Base-by-base conservation (phyloP, 2,888 invertebrate genomes). In the Phalera bucephala region DNA sequence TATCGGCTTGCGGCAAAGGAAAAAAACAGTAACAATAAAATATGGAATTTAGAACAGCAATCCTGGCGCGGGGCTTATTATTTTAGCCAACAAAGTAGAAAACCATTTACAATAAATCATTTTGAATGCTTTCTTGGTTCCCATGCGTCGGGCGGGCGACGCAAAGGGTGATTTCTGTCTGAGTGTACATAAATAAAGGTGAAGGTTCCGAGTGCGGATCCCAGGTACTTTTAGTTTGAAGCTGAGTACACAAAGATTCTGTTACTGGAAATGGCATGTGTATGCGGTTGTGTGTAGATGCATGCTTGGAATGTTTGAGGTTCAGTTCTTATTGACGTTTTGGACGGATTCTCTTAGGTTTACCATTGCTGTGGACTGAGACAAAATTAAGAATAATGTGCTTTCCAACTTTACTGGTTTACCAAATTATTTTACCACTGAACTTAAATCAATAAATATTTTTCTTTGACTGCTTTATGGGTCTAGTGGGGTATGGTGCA, bases 101-200 rank as follows among this genome's bases (percentile, higher is more conserved):
- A 89, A 85, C 87, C 87, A 88, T 89, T 89, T 88, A 87, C 89
- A 87, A 88, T 89, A 89, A 89, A 89, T 89, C 89, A 89, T 87
- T 87, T 87, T 85, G 85, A 88, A 86, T 80, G 87, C 83, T 80
- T 85, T 86, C 85, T 85, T 72, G 85, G 87, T 85, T 85, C 84
- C 83, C 86, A 81, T 83, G 75, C 83, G 76, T 74, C 73, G 77
- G 77, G 80, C 79, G 84, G 78, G 79, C 84, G 80, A 79, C 84
- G 87, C 88, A 86, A 88, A 87, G 88, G 87, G 88, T 87, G 88
- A 87, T 87, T 87, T 87, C 86, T 85, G 84, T 81, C 77, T 72
- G 84, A 86, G 82, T 80, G 75, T 84, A 83, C 86, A 88, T 89
- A 89, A 89, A 88, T 87, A 89, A 88, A 86, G 81, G 77, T 80